Conservation (phyloP, 2,113 vertebrate species). For the Myrmecophaga tridactyla region DNA sequence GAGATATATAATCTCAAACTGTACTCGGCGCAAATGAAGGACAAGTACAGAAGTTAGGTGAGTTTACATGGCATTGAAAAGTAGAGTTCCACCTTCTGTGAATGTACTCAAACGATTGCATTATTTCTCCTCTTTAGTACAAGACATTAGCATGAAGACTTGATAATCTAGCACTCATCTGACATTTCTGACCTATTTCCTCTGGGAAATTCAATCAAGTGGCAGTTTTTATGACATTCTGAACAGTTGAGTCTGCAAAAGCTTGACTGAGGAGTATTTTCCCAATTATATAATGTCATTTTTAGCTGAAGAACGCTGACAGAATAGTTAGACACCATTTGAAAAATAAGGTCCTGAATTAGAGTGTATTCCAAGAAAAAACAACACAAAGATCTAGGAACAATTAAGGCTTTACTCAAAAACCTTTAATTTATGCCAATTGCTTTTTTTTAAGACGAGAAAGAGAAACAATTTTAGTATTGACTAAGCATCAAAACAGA, state of each 20-base stretch:
- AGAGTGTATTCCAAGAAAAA: not conserved
- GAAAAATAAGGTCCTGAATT: not conserved
- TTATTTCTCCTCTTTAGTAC: not conserved
- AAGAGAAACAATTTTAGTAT: too few species aligned
- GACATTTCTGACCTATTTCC: not conserved
- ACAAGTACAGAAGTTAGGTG: not conserved
- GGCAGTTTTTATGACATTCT: not conserved
- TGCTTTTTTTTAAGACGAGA: not conserved
- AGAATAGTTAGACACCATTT: not conserved
- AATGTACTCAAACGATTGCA: not conserved
- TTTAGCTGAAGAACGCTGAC: not conserved
- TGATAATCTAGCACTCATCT: not conserved
- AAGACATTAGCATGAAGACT: not conserved
- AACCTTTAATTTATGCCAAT: not conserved
- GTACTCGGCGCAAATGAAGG: not conserved
- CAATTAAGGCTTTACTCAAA: slow-evolving; percentile 10
- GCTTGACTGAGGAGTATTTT: not conserved
- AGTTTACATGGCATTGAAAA: not conserved
- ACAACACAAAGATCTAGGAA: not conserved
- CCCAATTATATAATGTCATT: not conserved
- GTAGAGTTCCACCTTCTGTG: not conserved
- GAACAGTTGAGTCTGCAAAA: not conserved
- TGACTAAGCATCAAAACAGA: too few species aligned
- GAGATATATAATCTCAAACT: not conserved
- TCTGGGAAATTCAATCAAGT: not conserved